Percentiles rank a stretch among this genome's conserved stretches.
These are phyloP conservation scores for Apteryx owenii DNA, from an alignment of 2,113 vertebrate species.

Conservation along the genomic window DNA sequence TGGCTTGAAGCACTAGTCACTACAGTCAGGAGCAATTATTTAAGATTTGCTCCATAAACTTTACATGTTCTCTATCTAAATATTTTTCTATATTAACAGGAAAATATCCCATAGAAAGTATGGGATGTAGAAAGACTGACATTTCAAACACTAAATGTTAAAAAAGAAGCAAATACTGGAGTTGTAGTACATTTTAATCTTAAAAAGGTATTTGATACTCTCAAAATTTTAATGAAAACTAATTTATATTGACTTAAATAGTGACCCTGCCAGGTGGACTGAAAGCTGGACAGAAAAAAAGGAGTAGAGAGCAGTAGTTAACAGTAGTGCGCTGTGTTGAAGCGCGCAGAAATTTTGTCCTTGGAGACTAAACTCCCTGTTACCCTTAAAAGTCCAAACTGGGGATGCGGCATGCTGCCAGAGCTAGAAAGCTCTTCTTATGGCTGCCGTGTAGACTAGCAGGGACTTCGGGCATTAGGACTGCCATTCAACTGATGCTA, in stretches of 20 bases:
- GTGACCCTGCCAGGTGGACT: not conserved
- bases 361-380: not conserved
- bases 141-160: not conserved
- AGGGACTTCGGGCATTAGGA: not conserved
- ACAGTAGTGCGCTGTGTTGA: not conserved
- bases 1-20: not conserved
- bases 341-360: not conserved
- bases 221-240: not conserved
- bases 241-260: constrained; percentile 14
- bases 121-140: not conserved
- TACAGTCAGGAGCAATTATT: not conserved
- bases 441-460: not conserved
- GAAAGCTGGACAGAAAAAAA: not conserved
- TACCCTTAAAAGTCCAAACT: not conserved
- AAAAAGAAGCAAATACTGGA: not conserved
- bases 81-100: constrained; percentile 7
- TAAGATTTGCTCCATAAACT: not conserved
- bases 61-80: not conserved
- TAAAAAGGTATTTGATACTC: not conserved
- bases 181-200: not conserved
- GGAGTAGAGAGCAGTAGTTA: not conserved
- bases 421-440: not conserved
- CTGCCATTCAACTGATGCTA: not conserved
- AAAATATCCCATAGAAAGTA: not conserved
- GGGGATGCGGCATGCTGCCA: not conserved